Evolutionary conservation across 2,888 invertebrate species (phyloP), one percentile per base, ranked within the genome.

Genomic region (Euproctis similis): DNA sequence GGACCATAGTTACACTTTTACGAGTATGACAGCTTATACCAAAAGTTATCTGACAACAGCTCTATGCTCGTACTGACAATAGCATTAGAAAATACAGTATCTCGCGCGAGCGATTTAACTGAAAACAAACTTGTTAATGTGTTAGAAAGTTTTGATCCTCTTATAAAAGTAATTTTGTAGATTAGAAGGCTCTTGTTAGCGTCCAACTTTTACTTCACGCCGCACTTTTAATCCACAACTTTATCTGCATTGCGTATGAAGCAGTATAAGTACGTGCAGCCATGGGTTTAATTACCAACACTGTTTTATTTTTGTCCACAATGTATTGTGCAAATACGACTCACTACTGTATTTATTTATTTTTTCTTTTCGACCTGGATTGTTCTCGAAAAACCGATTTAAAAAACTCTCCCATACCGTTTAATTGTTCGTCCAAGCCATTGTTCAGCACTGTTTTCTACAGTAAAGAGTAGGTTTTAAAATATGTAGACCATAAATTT

Each of bases 71-170:
- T n/a, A 3, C 8, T 28, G 27, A 28, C 24, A 24, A 16, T 27
- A 28, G 28, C 20, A 28, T 24, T 16, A 24, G 24, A 24, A 14
- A 28, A 28, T 27, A 13, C 26, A 11, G 11, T 17, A 20, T 18
- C 14, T 24, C 12, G 18, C 9, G 3, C 13, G 10, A n/a, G 18
- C 28, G 24, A 31, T 20, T 31, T 20, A 23, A 31, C 18, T 27
- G 6, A 24, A 11, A 22, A 22, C 23, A 23, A 28, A 33, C 26
- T 29, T 29, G 18, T 29, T 23, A 18, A 28, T 8, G 22, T 22
- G 23, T 28, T 33, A 33, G 26, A 14, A 33, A 33, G 26, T 33
- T 32, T 26, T 26, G 26, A 28, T 33, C 28, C 32, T 18, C 19
- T 7, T 25, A 25, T 28, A 18, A 28, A 29, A 23, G 14, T 28